Evolutionary conservation across 2,888 invertebrate genomes (phyloP), one percentile per base, ranked within the genome.

Genomic region (Philhelius pedissequus): DNA sequence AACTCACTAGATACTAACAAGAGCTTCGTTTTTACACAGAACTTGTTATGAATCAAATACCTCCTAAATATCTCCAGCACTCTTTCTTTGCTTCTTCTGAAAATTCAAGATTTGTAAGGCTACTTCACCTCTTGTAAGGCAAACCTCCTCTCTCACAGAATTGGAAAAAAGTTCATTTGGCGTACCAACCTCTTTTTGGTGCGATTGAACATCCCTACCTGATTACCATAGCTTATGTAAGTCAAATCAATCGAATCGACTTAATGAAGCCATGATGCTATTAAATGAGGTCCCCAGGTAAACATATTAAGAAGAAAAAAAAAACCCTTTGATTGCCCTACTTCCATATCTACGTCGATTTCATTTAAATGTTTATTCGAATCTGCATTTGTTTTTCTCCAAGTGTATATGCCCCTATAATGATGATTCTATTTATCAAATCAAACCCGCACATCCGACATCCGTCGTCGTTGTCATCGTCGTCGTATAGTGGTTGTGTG

Each of bases 331-430:
- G 74, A 66, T 66, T 75, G 45, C 35, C 43, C 66, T 48, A 43
- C 35, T 35, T 64, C 22, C 30, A 20, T 35, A 4, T 35, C 6
- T 4, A 2, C 3, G 4, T 38, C 25, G 22, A 9, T n/a, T 22
- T 38, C 11, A 11, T 60, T 40, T 54, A 4, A n/a, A 40, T 60
- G 25, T 38, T 25, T 32, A 11, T 43, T 54, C 27, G 40, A 32
- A 15, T 18, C 15, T 69, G 11, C 18, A 5, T 70, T 43, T 40
- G 3, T 8, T 43, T 54, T 71, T 64, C 27, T 77, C 35, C 58
- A 48, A 73, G 66, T 79, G 78, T 66, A 66, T 35, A n/a, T 13
- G 40, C 27, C 20, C 48, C 48, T 56, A 54, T 64, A 50, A 20
- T 15, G 3, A 45, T 38, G 38, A 18, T 60, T 30, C 20, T 38